These are phyloP conservation scores for Istiophorus platypterus DNA, from an alignment of 2,113 vertebrate species.

Conservation along the genomic window DNA sequence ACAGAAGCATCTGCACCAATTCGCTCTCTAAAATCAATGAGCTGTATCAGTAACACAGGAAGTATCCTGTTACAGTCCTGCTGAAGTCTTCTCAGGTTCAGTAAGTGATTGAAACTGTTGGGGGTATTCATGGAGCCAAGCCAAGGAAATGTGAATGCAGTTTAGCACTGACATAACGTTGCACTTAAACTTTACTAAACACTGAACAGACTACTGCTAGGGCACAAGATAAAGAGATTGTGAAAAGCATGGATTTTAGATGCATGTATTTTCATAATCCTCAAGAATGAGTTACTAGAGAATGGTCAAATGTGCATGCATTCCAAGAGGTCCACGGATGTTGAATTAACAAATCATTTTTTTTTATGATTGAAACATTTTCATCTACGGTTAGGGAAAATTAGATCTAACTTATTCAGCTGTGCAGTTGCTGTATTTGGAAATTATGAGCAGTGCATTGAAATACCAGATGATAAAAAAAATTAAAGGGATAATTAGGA, in stretches of 20 bases:
- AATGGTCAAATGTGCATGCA: background rate
- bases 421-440: background rate
- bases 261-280: background rate
- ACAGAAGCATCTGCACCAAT: conserved; percentile 59
- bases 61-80: conserved; percentile 16
- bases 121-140: background rate
- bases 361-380: background rate
- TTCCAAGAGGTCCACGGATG: background rate
- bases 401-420: background rate
- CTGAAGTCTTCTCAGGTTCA: conserved; percentile 15
- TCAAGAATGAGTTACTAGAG: background rate
- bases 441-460: background rate
- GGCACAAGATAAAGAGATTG: background rate
- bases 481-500: background rate
- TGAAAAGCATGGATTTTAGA: background rate
- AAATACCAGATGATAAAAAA: background rate
- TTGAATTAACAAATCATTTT: background rate
- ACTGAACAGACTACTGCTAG: background rate
- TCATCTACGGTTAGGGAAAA: background rate
- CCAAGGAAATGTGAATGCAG: background rate
- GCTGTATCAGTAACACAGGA: conserved; percentile 39
- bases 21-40: conserved; percentile 60
- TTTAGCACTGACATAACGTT: background rate
- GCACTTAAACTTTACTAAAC: background rate
- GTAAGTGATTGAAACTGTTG: background rate